These are phyloP conservation scores for Piezodorus guildinii DNA, from an alignment of 1,140 invertebrate genomes.

Conservation along the genomic window DNA sequence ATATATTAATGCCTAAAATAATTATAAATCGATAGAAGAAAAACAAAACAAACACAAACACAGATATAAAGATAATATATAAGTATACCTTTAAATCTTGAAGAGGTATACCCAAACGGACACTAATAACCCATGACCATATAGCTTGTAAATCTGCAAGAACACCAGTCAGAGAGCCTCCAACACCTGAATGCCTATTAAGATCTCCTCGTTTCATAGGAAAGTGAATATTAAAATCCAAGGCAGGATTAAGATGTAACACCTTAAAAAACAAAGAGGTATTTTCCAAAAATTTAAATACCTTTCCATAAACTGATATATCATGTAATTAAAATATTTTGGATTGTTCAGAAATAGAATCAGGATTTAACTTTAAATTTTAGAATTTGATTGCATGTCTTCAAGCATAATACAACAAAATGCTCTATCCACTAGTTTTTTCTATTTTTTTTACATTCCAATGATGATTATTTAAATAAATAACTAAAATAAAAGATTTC, in stretches of 20 bases:
- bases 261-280: conserved; percentile 36
- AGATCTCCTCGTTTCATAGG: conserved; percentile 76
- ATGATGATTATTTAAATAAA: not conserved
- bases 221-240: conserved; percentile 76
- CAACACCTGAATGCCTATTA: conserved; percentile 69
- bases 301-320: too few relatives aligned
- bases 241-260: conserved; percentile 56
- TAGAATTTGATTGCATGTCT: too few relatives aligned
- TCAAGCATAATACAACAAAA: too few relatives aligned
- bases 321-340: too few relatives aligned
- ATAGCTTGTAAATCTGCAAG: conserved; percentile 76
- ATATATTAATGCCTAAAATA: too few relatives aligned
- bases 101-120: conserved; percentile 60
- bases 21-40: too few relatives aligned
- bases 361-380: too few relatives aligned
- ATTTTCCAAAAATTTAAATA: too few relatives aligned
- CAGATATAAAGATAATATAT: too few relatives aligned
- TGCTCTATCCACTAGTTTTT: too few relatives aligned
- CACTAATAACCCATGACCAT: conserved; percentile 68
- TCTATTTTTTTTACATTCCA: not conserved
- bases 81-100: conserved; percentile 62
- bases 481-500: not conserved
- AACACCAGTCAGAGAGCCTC: conserved; percentile 72
- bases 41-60: too few relatives aligned
- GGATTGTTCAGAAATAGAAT: too few relatives aligned